Percentiles rank a stretch among this genome's conserved stretches.
These are phyloP conservation scores for Calyptommatus sinebrachiatus DNA, from an alignment of 2,113 vertebrate genomes.

Conservation along the genomic window DNA sequence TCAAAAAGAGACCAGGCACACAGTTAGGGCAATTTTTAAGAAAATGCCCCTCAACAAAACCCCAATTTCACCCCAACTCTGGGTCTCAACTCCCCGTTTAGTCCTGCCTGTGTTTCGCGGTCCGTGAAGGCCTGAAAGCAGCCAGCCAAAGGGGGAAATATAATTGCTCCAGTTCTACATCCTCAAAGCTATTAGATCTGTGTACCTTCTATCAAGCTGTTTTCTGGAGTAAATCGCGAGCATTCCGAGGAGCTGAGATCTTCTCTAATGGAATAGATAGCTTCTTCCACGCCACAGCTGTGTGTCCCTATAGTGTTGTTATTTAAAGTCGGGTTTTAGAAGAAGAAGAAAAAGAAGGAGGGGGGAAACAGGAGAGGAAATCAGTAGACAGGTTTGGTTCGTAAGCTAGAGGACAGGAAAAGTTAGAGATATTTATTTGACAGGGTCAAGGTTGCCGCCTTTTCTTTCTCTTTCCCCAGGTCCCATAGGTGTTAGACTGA, in stretches of 20 bases:
- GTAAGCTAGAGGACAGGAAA: slow-evolving; percentile 86
- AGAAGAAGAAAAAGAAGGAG: no score
- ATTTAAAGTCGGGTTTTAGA: slow-evolving; percentile 84
- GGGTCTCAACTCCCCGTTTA: not conserved
- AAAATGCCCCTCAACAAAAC: not conserved
- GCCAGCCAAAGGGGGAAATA: slow-evolving; percentile 38
- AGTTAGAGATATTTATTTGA: slow-evolving; percentile 99
- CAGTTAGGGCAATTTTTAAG: not conserved
- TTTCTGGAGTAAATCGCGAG: slow-evolving; percentile 70
- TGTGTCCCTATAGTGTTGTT: slow-evolving; percentile 81
- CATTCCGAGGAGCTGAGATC: slow-evolving; percentile 72
- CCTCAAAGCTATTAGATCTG: slow-evolving; percentile 63
- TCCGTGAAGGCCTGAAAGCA: slow-evolving; percentile 19
- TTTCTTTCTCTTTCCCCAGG: slow-evolving; percentile 89
- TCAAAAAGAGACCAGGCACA: not conserved
- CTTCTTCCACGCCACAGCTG: slow-evolving; percentile 74
- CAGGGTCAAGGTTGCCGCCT: slow-evolving; percentile 92
- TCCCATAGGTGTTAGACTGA: slow-evolving; percentile 99
- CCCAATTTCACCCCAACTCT: not conserved
- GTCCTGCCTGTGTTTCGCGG: slow-evolving; percentile 19
- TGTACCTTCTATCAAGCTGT: slow-evolving; percentile 69
- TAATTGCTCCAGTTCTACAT: slow-evolving; percentile 66
- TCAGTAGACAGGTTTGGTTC: slow-evolving; percentile 83
- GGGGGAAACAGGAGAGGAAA: slow-evolving; percentile 59
- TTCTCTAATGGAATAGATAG: slow-evolving; percentile 69